phyloP scores from a whole-genome alignment of 2,797 vertebrate species.

The Gymnoscopelus braueri region DNA sequence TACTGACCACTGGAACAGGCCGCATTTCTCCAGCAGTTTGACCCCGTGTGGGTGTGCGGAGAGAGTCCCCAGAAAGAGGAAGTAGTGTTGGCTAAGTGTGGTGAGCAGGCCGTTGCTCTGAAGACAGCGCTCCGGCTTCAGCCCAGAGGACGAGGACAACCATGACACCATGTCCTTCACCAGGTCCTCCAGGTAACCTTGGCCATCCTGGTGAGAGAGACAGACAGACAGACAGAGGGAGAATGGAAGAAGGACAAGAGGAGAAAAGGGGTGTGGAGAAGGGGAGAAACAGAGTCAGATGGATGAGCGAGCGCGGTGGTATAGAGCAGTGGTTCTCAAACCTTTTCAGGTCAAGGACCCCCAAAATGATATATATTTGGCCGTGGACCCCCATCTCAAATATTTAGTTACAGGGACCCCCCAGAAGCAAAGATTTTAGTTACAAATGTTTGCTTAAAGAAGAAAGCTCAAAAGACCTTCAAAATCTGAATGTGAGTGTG shows the following conservation, averaged over 20 bases:
- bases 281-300: neutral
- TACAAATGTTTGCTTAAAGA: no score
- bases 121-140: constrained; percentile 94
- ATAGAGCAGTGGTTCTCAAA: no score
- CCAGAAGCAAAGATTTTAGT: no score
- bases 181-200: constrained; percentile 93
- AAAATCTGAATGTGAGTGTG: neutral
- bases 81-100: constrained; percentile 98
- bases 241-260: neutral
- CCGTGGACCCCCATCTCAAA: no score
- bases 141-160: constrained; percentile 90
- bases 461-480: neutral
- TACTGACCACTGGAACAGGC: constrained; percentile 95
- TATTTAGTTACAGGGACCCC: no score
- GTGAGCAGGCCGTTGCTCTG: constrained; percentile 96
- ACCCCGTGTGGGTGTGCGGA: constrained; percentile 95
- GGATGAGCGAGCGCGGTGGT: neutral
- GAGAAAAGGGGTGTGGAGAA: neutral
- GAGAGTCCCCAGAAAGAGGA: constrained; percentile 95
- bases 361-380: no score
- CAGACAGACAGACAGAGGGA: neutral
- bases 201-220: constrained; percentile 86
- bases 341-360: no score
- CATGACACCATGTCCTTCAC: constrained; percentile 95
- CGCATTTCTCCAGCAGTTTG: constrained; percentile 98